Conservation (phyloP, 2,797 vertebrate genomes). For the Dermochelys coriacea region DNA sequence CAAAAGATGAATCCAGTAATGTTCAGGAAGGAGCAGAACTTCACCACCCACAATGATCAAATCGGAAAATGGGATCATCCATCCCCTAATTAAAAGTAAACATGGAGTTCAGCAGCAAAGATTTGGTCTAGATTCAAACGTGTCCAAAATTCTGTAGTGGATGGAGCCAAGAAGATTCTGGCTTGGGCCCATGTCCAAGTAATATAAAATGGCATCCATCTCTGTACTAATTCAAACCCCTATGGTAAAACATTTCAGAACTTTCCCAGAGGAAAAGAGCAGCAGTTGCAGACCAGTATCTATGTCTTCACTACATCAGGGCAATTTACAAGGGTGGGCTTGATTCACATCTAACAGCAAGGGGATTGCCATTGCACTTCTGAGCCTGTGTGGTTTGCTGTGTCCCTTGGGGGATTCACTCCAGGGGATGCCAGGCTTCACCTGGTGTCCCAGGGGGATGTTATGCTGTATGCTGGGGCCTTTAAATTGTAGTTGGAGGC, state of each 20-base stretch:
- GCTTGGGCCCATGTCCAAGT: neutral
- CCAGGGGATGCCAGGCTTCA: neutral
- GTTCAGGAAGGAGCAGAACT: neutral
- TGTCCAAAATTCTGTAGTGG: neutral
- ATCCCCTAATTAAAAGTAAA: neutral
- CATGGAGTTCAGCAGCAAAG: neutral
- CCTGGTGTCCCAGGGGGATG: neutral
- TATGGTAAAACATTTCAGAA: neutral
- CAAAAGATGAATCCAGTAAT: neutral
- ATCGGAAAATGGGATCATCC: neutral
- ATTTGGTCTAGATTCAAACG: neutral
- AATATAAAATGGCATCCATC: neutral
- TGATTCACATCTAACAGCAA: neutral
- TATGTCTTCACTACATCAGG: neutral
- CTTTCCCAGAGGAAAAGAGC: neutral
- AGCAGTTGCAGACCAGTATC: neutral
- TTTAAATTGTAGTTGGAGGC: neutral
- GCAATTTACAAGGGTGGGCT: neutral
- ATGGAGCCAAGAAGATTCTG: neutral
- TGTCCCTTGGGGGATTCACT: neutral
- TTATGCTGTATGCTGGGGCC: neutral
- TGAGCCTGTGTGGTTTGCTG: neutral
- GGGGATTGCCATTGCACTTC: neutral
- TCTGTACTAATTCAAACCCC: neutral
- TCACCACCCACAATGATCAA: neutral